phyloP scores from a whole-genome alignment of 2,113 vertebrate species.

The Phasianus colchicus region DNA sequence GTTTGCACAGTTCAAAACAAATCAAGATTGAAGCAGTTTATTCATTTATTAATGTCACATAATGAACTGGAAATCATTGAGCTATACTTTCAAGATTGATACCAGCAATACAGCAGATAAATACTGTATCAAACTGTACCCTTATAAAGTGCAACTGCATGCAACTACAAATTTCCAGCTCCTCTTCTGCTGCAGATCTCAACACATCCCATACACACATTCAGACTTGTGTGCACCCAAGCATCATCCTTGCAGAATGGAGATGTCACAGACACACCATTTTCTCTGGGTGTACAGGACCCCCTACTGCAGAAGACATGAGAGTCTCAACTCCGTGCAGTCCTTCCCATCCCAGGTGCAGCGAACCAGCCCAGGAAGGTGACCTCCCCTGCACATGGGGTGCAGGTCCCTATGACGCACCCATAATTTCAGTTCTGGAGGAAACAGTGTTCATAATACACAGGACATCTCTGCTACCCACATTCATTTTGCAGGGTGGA shows the following conservation, averaged over 20 bases:
- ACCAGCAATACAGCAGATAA: neutral
- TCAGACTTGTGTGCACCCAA: neutral
- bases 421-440: neutral
- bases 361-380: neutral
- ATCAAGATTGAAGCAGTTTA: neutral
- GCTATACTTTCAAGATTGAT: neutral
- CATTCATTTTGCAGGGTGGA: neutral
- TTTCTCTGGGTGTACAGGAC: fast-evolving
- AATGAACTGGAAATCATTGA: neutral
- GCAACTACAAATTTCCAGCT: neutral
- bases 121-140: neutral
- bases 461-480: neutral
- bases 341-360: neutral
- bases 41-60: neutral
- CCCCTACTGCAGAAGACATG: neutral
- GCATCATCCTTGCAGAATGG: neutral
- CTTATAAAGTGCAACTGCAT: neutral
- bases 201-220: fast-evolving
- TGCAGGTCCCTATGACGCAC: neutral
- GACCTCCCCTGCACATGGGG: fast-evolving
- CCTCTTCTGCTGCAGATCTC: neutral
- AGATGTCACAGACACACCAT: fast-evolving
- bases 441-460: neutral
- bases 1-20: neutral
- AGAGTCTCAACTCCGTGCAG: neutral